These are phyloP conservation scores for Epizoanthus illoricatus DNA, from an alignment of 92 coral and sea anemone genomes.

Conservation along the genomic window DNA sequence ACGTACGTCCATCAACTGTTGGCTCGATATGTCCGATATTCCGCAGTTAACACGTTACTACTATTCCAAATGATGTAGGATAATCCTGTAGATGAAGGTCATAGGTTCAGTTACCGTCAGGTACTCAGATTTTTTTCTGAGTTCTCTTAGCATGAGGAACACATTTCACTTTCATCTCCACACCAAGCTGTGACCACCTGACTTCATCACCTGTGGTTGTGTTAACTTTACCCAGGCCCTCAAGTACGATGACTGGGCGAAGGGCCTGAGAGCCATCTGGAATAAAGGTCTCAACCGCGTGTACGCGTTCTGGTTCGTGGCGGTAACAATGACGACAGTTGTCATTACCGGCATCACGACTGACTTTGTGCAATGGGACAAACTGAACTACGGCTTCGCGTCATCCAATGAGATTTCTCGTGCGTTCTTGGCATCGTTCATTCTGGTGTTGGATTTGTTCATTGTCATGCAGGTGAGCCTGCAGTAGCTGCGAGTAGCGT, in stretches of 20 bases:
- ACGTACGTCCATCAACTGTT: too few species aligned
- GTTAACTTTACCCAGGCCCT: constrained; percentile 50
- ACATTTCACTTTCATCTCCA: too few species aligned
- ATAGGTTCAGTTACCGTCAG: too few species aligned
- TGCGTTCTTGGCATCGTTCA: constrained; percentile 77
- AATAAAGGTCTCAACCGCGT: constrained; percentile 70
- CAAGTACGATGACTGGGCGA: constrained; percentile 78
- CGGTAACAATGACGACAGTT: constrained; percentile 72
- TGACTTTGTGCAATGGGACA: constrained; percentile 86
- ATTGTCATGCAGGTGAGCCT: constrained; percentile 74
- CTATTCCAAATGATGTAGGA: too few species aligned
- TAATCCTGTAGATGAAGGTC: too few species aligned
- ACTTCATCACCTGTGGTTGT: too few species aligned
- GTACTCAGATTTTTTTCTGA: too few species aligned
- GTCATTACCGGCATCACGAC: constrained; percentile 72
- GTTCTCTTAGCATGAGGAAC: too few species aligned
- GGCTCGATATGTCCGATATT: too few species aligned
- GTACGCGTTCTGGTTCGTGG: constrained; percentile 74
- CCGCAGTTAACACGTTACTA: too few species aligned
- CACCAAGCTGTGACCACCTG: background rate
- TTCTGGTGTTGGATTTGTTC: constrained; percentile 75
- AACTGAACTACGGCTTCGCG: constrained; percentile 71
- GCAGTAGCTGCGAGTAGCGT: background rate
- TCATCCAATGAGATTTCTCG: constrained; percentile 77
- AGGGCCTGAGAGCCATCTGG: constrained; percentile 75